phyloP scores from a whole-genome alignment of 2,797 vertebrate genomes.

The Lacerta viridis region DNA sequence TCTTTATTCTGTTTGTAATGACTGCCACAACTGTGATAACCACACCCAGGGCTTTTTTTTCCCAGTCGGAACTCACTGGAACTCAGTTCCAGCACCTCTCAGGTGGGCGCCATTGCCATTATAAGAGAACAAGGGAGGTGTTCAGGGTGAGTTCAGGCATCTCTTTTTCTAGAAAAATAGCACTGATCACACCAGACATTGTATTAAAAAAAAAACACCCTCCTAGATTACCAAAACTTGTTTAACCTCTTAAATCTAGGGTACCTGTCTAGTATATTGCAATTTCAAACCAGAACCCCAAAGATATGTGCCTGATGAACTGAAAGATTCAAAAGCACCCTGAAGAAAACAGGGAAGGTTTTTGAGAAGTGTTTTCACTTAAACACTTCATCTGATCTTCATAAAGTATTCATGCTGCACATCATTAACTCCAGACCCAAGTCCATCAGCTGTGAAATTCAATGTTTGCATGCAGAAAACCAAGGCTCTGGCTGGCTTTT shows the following conservation, averaged over 20 bases:
- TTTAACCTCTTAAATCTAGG: background rate
- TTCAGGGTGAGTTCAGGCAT: too few species aligned
- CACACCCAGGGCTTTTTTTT: too few species aligned
- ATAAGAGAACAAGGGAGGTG: too few species aligned
- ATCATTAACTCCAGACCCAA: slow-evolving; percentile 24
- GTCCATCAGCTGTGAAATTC: slow-evolving; percentile 37
- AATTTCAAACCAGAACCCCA: background rate
- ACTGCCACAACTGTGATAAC: background rate
- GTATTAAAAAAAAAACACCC: background rate
- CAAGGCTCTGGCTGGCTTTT: slow-evolving; percentile 36
- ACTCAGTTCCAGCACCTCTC: too few species aligned
- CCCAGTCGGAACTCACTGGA: too few species aligned
- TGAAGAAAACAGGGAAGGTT: background rate
- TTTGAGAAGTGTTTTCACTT: slow-evolving; percentile 38
- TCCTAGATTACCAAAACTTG: background rate
- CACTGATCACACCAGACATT: background rate
- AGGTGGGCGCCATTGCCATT: too few species aligned
- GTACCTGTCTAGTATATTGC: background rate
- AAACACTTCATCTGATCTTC: slow-evolving; percentile 14
- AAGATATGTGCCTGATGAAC: background rate
- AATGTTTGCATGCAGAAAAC: slow-evolving; percentile 44
- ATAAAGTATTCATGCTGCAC: background rate
- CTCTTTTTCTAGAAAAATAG: too few species aligned
- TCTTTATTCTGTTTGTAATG: background rate
- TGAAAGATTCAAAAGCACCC: slow-evolving; percentile 4